phyloP scores from a whole-genome alignment of 2,113 vertebrate genomes.

The Hassar affinis region DNA sequence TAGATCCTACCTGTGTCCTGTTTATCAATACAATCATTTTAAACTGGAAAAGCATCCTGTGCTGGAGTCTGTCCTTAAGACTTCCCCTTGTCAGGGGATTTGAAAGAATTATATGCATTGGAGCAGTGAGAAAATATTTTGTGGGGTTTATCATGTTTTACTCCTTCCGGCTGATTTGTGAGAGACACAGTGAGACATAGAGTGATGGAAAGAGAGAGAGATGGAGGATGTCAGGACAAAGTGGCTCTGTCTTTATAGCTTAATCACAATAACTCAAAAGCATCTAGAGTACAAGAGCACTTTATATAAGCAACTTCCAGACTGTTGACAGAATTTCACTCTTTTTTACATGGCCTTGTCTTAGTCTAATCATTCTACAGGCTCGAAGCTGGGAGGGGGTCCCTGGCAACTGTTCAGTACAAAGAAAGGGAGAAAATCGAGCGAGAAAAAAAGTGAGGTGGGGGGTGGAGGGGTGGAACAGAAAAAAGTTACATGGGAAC shows the following conservation, averaged over 20 bases:
- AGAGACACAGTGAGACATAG: neutral
- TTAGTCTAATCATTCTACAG: constrained; percentile 96
- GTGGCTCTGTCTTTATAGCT: neutral
- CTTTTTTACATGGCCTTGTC: constrained; percentile 21
- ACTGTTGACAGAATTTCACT: constrained; percentile 10
- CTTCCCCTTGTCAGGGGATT: neutral
- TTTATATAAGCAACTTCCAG: constrained; percentile 26
- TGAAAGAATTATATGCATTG: neutral
- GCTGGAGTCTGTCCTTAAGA: neutral
- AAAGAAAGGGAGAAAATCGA: constrained; percentile 79
- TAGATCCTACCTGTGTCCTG: neutral
- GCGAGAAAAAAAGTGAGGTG: constrained; percentile 62
- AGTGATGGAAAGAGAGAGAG: neutral
- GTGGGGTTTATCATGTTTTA: neutral
- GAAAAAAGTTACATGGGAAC: constrained; percentile 99
- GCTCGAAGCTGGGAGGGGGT: constrained; percentile 97
- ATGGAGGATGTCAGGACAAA: neutral
- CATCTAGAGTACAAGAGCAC: constrained; percentile 26
- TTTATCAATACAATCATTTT: neutral
- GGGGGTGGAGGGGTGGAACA: constrained; percentile 61
- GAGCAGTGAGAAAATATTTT: neutral
- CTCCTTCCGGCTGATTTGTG: neutral
- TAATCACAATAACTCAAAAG: constrained; percentile 26
- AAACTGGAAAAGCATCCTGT: neutral
- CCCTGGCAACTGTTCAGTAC: constrained; percentile 94